These are phyloP conservation scores for Odontamblyopus lacepedii DNA, from an alignment of 2,797 vertebrate genomes.

Conservation along the genomic window DNA sequence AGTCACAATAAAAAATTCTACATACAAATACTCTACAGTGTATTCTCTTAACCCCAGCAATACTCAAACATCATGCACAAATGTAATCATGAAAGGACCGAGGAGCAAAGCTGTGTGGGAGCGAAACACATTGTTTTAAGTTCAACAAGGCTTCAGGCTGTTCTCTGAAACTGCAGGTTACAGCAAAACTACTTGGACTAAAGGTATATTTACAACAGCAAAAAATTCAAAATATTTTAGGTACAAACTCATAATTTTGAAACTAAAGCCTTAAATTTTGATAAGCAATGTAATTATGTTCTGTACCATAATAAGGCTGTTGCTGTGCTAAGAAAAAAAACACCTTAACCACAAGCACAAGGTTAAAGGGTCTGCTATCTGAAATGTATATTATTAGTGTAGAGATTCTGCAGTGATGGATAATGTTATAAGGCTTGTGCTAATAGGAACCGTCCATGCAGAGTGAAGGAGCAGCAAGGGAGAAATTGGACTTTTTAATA, in stretches of 20 bases:
- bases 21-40: background rate
- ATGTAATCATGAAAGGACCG: background rate
- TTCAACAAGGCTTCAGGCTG: background rate
- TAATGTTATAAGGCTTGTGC: too few relatives aligned
- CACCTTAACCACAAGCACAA: too few relatives aligned
- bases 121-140: constrained; percentile 16
- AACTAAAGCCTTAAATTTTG: background rate
- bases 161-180: background rate
- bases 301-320: too few relatives aligned
- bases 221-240: background rate
- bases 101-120: background rate
- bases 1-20: background rate
- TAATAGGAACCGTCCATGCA: too few relatives aligned
- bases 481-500: too few relatives aligned
- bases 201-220: background rate
- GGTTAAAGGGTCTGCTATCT: too few relatives aligned
- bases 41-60: background rate
- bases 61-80: too few relatives aligned
- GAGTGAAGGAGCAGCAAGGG: too few relatives aligned
- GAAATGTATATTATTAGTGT: too few relatives aligned
- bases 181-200: background rate
- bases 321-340: too few relatives aligned
- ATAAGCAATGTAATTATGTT: background rate
- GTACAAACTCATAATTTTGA: too few relatives aligned
- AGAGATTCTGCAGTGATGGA: too few relatives aligned